Percentiles rank a stretch among this genome's conserved stretches.
These are phyloP conservation scores for Xiphophorus couchianus DNA, from an alignment of 2,113 vertebrate species.

Conservation along the genomic window DNA sequence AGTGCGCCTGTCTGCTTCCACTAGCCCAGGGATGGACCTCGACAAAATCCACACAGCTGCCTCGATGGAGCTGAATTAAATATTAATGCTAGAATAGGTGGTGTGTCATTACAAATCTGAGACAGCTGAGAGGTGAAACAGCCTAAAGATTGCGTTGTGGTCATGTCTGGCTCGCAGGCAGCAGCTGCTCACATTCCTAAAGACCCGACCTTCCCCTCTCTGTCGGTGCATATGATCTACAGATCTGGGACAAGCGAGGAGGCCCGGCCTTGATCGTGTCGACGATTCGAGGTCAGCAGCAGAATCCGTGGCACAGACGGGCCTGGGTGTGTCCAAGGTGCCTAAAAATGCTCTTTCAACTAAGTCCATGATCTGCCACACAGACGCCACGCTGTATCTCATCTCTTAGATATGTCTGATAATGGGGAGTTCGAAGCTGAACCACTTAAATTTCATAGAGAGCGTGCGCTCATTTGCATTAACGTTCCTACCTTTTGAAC, in stretches of 20 bases:
- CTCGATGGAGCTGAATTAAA: background rate
- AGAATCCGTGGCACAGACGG: too few relatives aligned
- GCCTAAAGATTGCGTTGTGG: conserved; percentile 9
- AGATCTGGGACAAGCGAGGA: conserved; percentile 22
- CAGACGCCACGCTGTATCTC: background rate
- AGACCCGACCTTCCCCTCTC: conserved; percentile 18
- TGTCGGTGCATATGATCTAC: conserved; percentile 21
- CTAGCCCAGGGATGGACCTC: background rate
- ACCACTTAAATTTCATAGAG: too few relatives aligned
- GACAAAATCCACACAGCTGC: background rate
- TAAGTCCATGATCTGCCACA: background rate
- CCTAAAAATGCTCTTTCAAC: background rate
- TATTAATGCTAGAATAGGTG: background rate
- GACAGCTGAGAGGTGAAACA: conserved; percentile 13
- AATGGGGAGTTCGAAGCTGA: background rate
- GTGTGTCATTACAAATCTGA: conserved; percentile 15
- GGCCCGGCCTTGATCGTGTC: conserved; percentile 5
- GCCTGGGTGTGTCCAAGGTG: background rate
- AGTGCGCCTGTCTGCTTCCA: conserved; percentile 12
- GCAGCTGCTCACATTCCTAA: conserved; percentile 64
- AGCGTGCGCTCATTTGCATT: background rate
- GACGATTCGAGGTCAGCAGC: conserved; percentile 1
- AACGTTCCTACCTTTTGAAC: background rate
- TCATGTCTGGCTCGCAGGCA: conserved; percentile 30
- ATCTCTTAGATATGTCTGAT: background rate